These are phyloP conservation scores for Timandra comae DNA, from an alignment of 2,888 invertebrate genomes.

Conservation along the genomic window DNA sequence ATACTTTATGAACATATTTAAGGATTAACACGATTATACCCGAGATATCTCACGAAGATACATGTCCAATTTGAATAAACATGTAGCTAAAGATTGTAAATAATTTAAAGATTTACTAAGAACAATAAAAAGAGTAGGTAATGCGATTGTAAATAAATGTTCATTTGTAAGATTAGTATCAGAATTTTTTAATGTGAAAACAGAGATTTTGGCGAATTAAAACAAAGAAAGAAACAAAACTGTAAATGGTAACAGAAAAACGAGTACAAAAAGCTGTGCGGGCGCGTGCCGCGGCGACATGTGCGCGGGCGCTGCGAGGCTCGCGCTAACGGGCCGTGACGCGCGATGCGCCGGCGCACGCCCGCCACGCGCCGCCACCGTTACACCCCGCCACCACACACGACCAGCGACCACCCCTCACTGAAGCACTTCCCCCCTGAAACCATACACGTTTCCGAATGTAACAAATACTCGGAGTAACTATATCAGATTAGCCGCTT, in stretches of 20 bases:
- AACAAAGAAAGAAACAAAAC: conserved; percentile 66
- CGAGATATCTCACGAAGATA: conserved; percentile 29
- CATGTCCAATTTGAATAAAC: too few species aligned
- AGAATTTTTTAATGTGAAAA: too few species aligned
- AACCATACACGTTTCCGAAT: conserved; percentile 49
- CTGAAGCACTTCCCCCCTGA: conserved; percentile 67
- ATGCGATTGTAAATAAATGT: too few species aligned
- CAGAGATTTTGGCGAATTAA: too few species aligned
- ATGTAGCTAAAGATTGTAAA: too few species aligned
- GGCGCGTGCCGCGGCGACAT: conserved; percentile 74
- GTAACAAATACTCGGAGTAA: conserved; percentile 61
- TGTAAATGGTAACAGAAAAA: conserved; percentile 59
- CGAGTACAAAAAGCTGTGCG: conserved; percentile 57
- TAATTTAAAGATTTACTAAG: too few species aligned
- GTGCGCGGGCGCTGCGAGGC: conserved; percentile 68
- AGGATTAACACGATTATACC: conserved; percentile 37
- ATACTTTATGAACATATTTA: conserved; percentile 39
- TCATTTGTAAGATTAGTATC: too few species aligned
- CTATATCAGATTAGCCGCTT: conserved; percentile 67
- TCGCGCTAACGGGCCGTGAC: conserved; percentile 70
- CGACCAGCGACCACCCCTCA: conserved; percentile 25
- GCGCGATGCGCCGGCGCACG: conserved; percentile 18
- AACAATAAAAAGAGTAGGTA: too few species aligned
- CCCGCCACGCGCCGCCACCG: conserved; percentile 39
- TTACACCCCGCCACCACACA: conserved; percentile 35